Conservation (phyloP, 2,797 vertebrate genomes). For the Rachycentron canadum region DNA sequence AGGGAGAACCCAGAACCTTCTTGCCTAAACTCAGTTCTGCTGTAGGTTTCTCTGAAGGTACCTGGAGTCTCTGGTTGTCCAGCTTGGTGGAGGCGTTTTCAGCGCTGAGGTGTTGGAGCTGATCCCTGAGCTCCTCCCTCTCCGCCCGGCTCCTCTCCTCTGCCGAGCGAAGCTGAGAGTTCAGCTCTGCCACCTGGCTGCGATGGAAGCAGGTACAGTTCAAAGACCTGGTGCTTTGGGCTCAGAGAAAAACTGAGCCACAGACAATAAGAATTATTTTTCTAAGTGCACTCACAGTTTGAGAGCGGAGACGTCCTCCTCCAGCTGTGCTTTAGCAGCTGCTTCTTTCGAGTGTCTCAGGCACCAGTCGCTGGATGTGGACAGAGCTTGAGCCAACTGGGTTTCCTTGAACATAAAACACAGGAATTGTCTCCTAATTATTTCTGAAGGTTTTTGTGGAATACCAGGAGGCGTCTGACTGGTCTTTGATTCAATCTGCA, state of each 20-base stretch:
- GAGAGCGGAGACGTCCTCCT: slow-evolving; percentile 86
- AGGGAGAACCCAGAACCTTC: no score
- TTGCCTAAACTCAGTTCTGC: not conserved
- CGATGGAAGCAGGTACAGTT: not conserved
- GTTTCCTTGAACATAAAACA: slow-evolving; percentile 82
- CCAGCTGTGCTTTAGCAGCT: slow-evolving; percentile 87
- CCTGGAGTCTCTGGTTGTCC: slow-evolving; percentile 91
- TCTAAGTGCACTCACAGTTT: slow-evolving; percentile 83
- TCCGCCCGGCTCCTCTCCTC: slow-evolving; percentile 86
- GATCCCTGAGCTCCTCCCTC: slow-evolving; percentile 83
- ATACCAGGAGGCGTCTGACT: not conserved
- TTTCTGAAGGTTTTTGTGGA: not conserved
- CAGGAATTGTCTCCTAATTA: not conserved
- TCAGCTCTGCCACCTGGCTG: slow-evolving; percentile 87
- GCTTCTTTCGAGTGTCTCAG: slow-evolving; percentile 84
- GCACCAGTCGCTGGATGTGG: slow-evolving; percentile 88
- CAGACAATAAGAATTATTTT: not conserved
- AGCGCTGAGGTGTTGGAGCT: slow-evolving; percentile 82
- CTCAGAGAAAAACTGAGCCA: no score
- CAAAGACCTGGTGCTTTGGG: no score
- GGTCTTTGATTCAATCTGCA: slow-evolving; percentile 6
- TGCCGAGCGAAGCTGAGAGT: slow-evolving; percentile 76
- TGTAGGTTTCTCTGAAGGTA: slow-evolving; percentile 38
- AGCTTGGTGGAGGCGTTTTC: slow-evolving; percentile 83
- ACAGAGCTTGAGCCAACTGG: slow-evolving; percentile 86